A percentile compares a stretch with the other conserved stretches of the same genome.
These are phyloP conservation scores for Hypolimnas misippus DNA, from an alignment of 2,888 invertebrate species.

Conservation along the genomic window DNA sequence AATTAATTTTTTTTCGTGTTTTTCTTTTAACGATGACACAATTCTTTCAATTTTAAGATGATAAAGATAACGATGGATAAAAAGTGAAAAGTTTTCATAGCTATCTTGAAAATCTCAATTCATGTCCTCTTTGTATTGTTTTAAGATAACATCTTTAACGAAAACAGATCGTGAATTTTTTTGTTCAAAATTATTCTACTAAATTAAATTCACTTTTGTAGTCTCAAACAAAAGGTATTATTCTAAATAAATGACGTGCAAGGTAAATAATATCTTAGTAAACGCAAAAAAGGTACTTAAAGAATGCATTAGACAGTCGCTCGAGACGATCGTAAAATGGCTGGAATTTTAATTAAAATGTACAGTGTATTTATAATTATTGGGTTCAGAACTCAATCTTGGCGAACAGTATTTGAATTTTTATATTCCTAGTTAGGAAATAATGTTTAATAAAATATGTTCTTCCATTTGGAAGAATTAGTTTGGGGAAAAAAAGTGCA, in stretches of 20 bases:
- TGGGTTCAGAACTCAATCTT: neutral
- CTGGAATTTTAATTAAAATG: constrained; percentile 11
- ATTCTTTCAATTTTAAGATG: constrained; percentile 15
- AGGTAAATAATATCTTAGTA: neutral
- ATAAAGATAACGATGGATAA: constrained; percentile 5
- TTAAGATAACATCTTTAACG: constrained; percentile 3
- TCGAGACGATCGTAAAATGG: neutral
- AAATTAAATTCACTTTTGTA: neutral
- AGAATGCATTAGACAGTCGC: neutral
- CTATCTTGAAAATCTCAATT: neutral
- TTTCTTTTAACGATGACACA: constrained; percentile 8
- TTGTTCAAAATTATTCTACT: neutral
- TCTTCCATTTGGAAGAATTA: too few relatives aligned
- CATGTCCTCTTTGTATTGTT: constrained; percentile 7
- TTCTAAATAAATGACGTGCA: neutral
- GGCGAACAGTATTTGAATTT: too few relatives aligned
- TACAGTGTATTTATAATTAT: constrained; percentile 2
- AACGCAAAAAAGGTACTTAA: neutral
- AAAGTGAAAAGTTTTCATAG: neutral
- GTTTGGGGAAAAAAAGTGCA: too few relatives aligned
- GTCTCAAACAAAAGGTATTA: neutral
- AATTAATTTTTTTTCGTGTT: neutral
- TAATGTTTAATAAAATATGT: too few relatives aligned
- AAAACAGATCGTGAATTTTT: constrained; percentile 3
- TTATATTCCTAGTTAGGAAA: too few relatives aligned